Evolutionary conservation across 1,140 invertebrate species (phyloP).

Genomic region (Ptiloglossa arizonensis): DNA sequence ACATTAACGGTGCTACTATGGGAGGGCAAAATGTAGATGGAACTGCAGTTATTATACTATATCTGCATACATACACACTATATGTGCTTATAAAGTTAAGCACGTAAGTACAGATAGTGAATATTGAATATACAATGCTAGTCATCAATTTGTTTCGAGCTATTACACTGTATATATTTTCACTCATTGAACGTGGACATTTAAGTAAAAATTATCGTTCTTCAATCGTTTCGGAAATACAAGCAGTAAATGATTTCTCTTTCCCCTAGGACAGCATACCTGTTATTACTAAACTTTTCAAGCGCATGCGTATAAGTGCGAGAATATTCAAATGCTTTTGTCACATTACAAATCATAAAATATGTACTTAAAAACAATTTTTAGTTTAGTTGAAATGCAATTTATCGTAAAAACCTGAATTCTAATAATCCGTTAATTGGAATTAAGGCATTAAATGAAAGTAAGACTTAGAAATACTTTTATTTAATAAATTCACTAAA

Average conservation of each 20-base stretch:
- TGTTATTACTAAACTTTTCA: slow-evolving; percentile 9
- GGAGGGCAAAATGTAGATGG: slow-evolving; percentile 30
- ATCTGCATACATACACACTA: neutral
- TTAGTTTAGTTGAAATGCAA: neutral
- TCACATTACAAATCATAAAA: neutral
- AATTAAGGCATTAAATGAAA: neutral
- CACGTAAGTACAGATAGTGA: neutral
- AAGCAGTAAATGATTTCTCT: neutral
- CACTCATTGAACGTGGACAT: neutral
- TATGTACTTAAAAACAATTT: neutral
- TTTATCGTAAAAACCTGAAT: no score
- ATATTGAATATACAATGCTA: neutral
- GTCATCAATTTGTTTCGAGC: neutral
- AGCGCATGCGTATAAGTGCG: slow-evolving; percentile 9
- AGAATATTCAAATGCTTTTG: slow-evolving; percentile 1
- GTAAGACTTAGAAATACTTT: neutral
- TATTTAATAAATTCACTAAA: slow-evolving; percentile 14
- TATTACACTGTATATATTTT: neutral
- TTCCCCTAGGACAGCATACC: slow-evolving; percentile 1
- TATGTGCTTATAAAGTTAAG: neutral
- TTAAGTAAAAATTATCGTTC: neutral
- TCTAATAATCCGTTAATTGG: neutral
- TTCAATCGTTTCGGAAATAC: slow-evolving; percentile 1
- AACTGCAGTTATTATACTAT: slow-evolving; percentile 24
- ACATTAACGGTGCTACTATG: slow-evolving; percentile 36